Evolutionary conservation across 2,888 invertebrate species (phyloP), one percentile per base, ranked within the genome.

Genomic region (Conomelus anceps): DNA sequence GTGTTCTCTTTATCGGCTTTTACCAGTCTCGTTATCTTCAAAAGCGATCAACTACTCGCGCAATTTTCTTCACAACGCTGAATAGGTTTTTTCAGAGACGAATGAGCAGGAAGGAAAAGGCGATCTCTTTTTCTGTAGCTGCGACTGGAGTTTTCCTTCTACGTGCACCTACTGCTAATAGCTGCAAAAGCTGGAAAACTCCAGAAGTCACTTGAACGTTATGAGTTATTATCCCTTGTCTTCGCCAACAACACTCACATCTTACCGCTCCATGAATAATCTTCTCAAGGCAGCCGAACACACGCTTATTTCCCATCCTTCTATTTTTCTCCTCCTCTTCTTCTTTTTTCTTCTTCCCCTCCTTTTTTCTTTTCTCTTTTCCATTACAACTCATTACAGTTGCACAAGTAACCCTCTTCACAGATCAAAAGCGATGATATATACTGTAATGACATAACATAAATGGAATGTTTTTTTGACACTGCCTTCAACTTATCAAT

Each of bases 161-260:
- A 86, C 86, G 86, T 86, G 86, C 86, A 29, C 86, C 86, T 26
- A 24, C 86, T 86, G 29, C 86, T 86, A 86, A 86, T 86, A 24
- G 26, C 86, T 86, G 63, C 3, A 63, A 63, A 63, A 63, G n/a
- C n/a, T n/a, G n/a, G 63, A 41, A 41, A 86, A 86, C 86, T 26
- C 86, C 86, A 22, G 26, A 22, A 86, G 26, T 86, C 86, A 24
- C 86, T 86, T 86, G 24, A 86, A 86, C 86, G 29, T 86, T 86
- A 86, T 86, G 29, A 86, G 29, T 86, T 86, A 86, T 86, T 86
- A 86, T 86, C 3, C 22, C 86, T 86, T 23, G 86, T 86, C 86
- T 86, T 29, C 29, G 29, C 86, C 86, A 26, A 29, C 86, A 86
- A 86, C 86, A 86, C 86, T 86, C 86, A n/a, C 63, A n/a, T n/a